Evolutionary conservation across 2,113 vertebrate genomes (phyloP), one percentile per base, ranked within the genome.

Genomic region (Conger conger): DNA sequence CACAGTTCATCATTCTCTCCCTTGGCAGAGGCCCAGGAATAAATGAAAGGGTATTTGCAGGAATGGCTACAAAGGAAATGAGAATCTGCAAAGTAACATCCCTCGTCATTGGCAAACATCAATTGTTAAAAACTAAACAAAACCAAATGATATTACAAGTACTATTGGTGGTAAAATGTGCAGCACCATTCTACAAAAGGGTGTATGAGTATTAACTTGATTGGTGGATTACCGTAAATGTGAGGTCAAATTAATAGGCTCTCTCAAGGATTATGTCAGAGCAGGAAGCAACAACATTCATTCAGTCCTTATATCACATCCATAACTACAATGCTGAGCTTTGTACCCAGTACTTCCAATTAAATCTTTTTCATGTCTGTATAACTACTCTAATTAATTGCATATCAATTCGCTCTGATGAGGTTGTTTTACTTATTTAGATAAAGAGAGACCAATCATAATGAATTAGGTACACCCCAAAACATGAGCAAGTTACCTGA

Each of bases 11-110:
- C 79, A 80, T 37, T 80, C 79, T 42, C 33, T 57, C 73, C 1
- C 79, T 80, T 80, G 79, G 79, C 36, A 42, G 36, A 80, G 7
- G 23, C 79, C 79, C 79, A 80, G 79, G 38, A 80, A 45, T 42
- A 79, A 80, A 80, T 3, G 38, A 13, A 9, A 80, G 40, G 38
- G 45, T 27, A 80, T 42, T 35, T 80, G 36, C 40, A 42, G 79
- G 8, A 36, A 16, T 40, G 20, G 16, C 38, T 80, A 36, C 7
- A 42, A 80, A 77, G 18, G 17, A 45, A n/a, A 78, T 37, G 33
- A 11, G 79, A 80, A 1, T 23, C 18, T 40, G 27, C 27, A 2
- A 3, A 27, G 8, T 27, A 80, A 13, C 36, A 35, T 37, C 30
- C 33, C 8, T 36, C 33, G 33, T 37, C 35, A 38, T 79, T 79